A percentile compares a stretch with the other conserved stretches of the same genome.
These are phyloP conservation scores for Anagyrus pseudococci DNA, from an alignment of 2,888 invertebrate genomes.

Conservation along the genomic window DNA sequence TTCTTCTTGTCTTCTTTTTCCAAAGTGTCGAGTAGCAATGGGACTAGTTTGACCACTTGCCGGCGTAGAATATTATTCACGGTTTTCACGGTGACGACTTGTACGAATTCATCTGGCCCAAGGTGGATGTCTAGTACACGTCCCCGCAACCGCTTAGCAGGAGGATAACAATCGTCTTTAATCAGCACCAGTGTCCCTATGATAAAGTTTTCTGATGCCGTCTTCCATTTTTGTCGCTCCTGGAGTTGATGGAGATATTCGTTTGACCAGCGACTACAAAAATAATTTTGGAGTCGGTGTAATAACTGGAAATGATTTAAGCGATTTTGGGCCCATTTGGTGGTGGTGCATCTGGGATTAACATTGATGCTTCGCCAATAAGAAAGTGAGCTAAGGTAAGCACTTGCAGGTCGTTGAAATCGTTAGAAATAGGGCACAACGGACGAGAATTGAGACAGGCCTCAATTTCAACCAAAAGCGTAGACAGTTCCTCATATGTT, in stretches of 20 bases:
- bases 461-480: conserved; percentile 21
- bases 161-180: conserved; percentile 27
- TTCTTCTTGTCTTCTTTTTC: too few relatives aligned
- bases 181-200: conserved; percentile 14
- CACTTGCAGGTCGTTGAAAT: conserved; percentile 4
- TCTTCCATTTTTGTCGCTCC: conserved; percentile 14
- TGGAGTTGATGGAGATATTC: conserved; percentile 41
- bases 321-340: neutral
- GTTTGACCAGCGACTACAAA: conserved; percentile 27
- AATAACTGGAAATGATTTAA: neutral
- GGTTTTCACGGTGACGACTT: conserved; percentile 37
- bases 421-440: neutral
- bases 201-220: conserved; percentile 12
- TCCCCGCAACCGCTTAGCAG: conserved; percentile 21
- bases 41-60: conserved; percentile 18
- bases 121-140: conserved; percentile 30
- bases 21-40: too few relatives aligned
- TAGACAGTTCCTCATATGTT: conserved; percentile 26
- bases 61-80: conserved; percentile 11
- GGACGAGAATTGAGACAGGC: conserved; percentile 24
- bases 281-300: conserved; percentile 1
- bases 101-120: conserved; percentile 28
- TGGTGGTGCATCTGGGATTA: neutral
- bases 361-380: neutral
- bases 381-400: conserved; percentile 21